These are phyloP conservation scores for Drosophila siamana DNA, from an alignment of 2,888 invertebrate genomes.

Conservation along the genomic window DNA sequence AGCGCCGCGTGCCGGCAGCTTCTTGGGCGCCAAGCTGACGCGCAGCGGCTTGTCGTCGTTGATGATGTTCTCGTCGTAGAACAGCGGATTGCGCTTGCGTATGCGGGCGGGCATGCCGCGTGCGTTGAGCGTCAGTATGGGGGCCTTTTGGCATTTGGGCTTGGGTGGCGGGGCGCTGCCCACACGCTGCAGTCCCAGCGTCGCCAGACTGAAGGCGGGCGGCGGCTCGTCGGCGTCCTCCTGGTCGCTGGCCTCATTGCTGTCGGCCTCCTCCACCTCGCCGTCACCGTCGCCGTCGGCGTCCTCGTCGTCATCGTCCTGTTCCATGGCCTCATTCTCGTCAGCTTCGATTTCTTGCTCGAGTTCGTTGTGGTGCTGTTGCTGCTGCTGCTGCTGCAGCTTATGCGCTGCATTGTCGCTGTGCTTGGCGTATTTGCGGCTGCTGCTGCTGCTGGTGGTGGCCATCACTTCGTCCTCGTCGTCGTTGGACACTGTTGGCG, in stretches of 20 bases:
- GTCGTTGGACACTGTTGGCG: slow-evolving; percentile 29
- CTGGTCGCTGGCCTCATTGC: slow-evolving; percentile 84
- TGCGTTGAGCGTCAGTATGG: slow-evolving; percentile 92
- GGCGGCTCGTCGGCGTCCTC: slow-evolving; percentile 90
- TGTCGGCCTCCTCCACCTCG: slow-evolving; percentile 42
- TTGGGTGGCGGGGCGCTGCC: slow-evolving; percentile 91
- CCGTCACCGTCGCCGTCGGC: slow-evolving; percentile 13
- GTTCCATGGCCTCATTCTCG: slow-evolving; percentile 26
- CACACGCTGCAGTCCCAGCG: slow-evolving; percentile 92
- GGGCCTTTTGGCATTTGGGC: slow-evolving; percentile 88
- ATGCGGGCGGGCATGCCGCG: slow-evolving; percentile 96
- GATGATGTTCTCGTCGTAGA: slow-evolving; percentile 95
- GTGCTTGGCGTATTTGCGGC: slow-evolving; percentile 9
- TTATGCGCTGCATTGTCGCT: too few relatives aligned
- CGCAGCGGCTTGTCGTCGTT: slow-evolving; percentile 92
- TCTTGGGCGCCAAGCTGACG: slow-evolving; percentile 85
- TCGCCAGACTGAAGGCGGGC: slow-evolving; percentile 91
- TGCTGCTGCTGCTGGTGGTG: slow-evolving; percentile 6
- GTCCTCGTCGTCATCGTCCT: slow-evolving; percentile 10
- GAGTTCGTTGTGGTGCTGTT: slow-evolving; percentile 16
- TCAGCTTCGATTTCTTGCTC: slow-evolving; percentile 18
- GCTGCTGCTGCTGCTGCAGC: slow-evolving; percentile 7
- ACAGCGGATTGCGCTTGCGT: slow-evolving; percentile 94
- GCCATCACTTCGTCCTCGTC: slow-evolving; percentile 37
- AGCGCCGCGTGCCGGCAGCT: slow-evolving; percentile 51